Percentiles rank a stretch among this genome's conserved stretches.
Evolutionary conservation across 2,888 invertebrate genomes (phyloP).

Genomic region (Drosophila mimetica): DNA sequence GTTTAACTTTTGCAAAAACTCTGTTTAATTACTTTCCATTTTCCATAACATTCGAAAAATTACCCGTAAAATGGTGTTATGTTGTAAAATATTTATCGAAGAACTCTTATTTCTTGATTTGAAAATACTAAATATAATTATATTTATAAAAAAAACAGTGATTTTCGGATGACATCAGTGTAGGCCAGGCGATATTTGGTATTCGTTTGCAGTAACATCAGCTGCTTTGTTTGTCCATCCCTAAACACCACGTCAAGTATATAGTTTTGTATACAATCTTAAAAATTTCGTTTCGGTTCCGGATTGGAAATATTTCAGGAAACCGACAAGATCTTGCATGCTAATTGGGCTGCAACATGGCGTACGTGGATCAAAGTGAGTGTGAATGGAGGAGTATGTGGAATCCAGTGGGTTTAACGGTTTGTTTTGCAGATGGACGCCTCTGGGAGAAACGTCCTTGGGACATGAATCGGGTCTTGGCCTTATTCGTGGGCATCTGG

Average conservation of each 20-base stretch:
- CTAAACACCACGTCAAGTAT: conserved; percentile 36
- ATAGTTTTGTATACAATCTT: conserved; percentile 7
- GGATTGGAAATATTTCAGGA: background rate
- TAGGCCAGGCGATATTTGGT: background rate
- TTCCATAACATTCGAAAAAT: no score
- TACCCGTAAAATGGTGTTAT: no score
- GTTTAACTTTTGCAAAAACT: background rate
- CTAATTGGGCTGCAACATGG: conserved; percentile 42
- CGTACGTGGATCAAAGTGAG: conserved; percentile 68
- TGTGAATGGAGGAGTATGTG: background rate
- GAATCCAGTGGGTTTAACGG: background rate
- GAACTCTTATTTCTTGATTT: no score
- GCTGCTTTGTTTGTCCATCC: conserved; percentile 14
- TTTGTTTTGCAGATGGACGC: conserved; percentile 66
- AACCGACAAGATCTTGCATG: background rate
- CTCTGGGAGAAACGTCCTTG: conserved; percentile 78
- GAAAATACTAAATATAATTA: background rate
- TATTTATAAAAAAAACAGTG: background rate
- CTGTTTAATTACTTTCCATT: background rate
- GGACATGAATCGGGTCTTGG: conserved; percentile 69
- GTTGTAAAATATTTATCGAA: no score
- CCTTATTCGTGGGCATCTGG: conserved; percentile 72
- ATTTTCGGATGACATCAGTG: conserved; percentile 5
- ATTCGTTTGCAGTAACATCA: conserved; percentile 1
- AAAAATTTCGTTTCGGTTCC: background rate